Base-by-base conservation (phyloP, 2,797 vertebrate genomes). In the Enteromius viviparus region DNA sequence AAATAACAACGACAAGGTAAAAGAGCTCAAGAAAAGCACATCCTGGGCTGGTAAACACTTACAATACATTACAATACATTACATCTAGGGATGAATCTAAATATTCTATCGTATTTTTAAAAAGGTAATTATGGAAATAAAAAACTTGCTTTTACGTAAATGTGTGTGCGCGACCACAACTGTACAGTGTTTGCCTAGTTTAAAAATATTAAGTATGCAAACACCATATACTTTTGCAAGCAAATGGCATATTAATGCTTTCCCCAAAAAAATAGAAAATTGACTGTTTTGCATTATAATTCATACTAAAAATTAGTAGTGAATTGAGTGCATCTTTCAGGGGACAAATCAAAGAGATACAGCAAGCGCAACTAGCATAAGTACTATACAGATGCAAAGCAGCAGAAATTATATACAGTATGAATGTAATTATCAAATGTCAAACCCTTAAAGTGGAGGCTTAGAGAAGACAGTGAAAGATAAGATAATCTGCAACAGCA, bases 221-320 rank as follows among this genome's bases (percentile, higher is more conserved):
- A 81, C 60, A 23, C 1, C 19, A 19, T 49, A 14, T 62, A 47
- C n/a, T 5, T 26, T 45, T 32, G 34, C 37, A 29, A 34, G 77
- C 5, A 55, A 68, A 79, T 47, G 17, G 23, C 53, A 80, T 71
- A 80, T 32, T 71, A 60, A 80, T 32, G 66, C 53, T 45, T 80
- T 45, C 26, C 26, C 4, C 23, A 49, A 32, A 64, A 74, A 21
- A 74, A 12, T 49, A 40, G 0, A 51, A 65, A 65, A 49, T 29
- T n/a, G 17, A 12, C 10, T 40, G 29, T 51, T 74, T 64, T 51
- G 8, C 26, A 55, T 47, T 14, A 3, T 21, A 26, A 62, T 74
- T 74, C 34, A 74, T 74, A 23, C 19, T 11, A 14, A 81, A 71
- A 49, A 23, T 21, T 26, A 21, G 55, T 6, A 37, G 34, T 34